Base-by-base conservation (phyloP, 2,888 invertebrate genomes). In the Aphelenchoides bicaudatus region DNA sequence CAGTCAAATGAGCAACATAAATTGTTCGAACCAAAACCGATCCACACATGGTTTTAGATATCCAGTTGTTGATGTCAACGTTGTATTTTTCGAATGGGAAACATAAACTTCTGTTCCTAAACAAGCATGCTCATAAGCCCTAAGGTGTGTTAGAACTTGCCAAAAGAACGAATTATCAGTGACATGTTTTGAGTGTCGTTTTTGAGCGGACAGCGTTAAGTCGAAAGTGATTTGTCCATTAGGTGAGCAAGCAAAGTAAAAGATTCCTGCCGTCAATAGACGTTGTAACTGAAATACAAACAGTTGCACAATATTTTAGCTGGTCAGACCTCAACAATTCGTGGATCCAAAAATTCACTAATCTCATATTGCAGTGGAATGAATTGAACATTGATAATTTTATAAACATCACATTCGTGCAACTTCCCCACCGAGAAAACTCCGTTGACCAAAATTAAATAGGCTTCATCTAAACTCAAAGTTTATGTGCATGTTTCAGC, bases 401-500 rank as follows among this genome's bases (percentile, higher is more conserved):
- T 86, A 80, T 93, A 94, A 61, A 98, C 88, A 84, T 98, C 96
- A 0, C 89, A 87, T 74, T 92, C 91, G 46, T 88, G 88, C 43
- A 98, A 87, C 83, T 94, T 94, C 8, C 96, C 96, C 65, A 94
- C 88, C 6, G 94, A 96, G 71, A 92, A 87, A 81, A 93, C 96
- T 31, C 93, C 92, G 13, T 90, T 93, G 53, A 98, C 88, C 77
- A 94, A 85, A 6, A 94, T 90, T 57, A 98, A 85, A 78, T 91
- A 93, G 49, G 90, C 84, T 54, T 90, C 85, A 34, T 88, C 88
- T 76, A 51, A n/a, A 29, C 47, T 43, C 50, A n/a, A 49, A 21
- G 6, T 6, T n/a, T n/a, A 16, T 10, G 43, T n/a, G 8, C 10
- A 21, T 21, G 43, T 10, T 8, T 10, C 6, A 43, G 43, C 16